Percentiles rank a stretch among this genome's conserved stretches.
phyloP scores from a whole-genome alignment of 2,888 invertebrate species.

The Troides helena region DNA sequence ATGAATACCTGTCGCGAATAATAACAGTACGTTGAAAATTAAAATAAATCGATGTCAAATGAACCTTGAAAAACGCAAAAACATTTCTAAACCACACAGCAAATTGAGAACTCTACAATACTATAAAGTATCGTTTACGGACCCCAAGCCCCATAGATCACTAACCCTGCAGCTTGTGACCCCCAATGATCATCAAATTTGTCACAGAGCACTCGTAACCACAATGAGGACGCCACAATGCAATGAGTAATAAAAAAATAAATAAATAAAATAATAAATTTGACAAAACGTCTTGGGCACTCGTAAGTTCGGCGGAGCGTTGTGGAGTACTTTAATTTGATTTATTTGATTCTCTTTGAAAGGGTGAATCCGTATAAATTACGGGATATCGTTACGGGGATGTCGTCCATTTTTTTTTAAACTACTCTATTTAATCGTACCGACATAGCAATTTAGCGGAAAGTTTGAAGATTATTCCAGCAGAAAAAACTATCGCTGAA shows the following conservation, averaged over 20 bases:
- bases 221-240: constrained; percentile 71
- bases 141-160: constrained; percentile 69
- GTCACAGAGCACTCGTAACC: constrained; percentile 76
- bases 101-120: constrained; percentile 75
- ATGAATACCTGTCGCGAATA: constrained; percentile 6
- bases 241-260: constrained; percentile 68
- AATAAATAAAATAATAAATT: constrained; percentile 79
- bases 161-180: constrained; percentile 64
- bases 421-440: constrained; percentile 36
- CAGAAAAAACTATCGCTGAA: constrained; percentile 5
- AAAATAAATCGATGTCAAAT: constrained; percentile 46
- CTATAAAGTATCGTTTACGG: constrained; percentile 70
- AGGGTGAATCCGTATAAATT: constrained; percentile 72
- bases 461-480: constrained; percentile 40
- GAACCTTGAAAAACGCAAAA: constrained; percentile 63
- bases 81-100: constrained; percentile 65
- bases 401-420: constrained; percentile 42
- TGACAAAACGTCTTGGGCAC: constrained; percentile 81
- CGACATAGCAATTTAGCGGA: constrained; percentile 40
- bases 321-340: constrained; percentile 76
- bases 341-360: constrained; percentile 73
- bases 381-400: constrained; percentile 54
- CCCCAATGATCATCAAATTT: constrained; percentile 78
- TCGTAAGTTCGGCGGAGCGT: constrained; percentile 68
- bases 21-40: constrained; percentile 38